phyloP scores from a whole-genome alignment of 1,140 invertebrate genomes.

The Temnothorax nylanderi region DNA sequence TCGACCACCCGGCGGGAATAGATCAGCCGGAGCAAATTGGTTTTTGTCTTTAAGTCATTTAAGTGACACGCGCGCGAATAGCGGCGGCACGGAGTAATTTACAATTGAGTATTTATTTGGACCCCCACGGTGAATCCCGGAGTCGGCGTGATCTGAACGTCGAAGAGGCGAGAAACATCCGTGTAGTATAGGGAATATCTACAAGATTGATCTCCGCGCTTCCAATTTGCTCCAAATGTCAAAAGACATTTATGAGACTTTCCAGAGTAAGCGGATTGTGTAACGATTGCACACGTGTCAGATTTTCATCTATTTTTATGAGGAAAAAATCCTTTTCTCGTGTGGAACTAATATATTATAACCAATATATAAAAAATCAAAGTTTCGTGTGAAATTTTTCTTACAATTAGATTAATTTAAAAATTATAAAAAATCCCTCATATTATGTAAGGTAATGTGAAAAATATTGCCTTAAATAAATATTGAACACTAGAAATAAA shows the following conservation, averaged over 20 bases:
- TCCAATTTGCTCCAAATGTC: not conserved
- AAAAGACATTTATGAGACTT: slow-evolving; percentile 7
- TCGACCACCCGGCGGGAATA: slow-evolving; percentile 4
- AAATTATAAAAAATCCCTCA: not conserved
- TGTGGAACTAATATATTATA: not conserved
- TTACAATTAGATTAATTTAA: not conserved
- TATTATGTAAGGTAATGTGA: no score
- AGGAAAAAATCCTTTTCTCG: not conserved
- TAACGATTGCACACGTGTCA: not conserved
- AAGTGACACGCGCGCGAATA: not conserved
- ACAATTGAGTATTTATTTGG: not conserved
- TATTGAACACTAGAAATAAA: no score
- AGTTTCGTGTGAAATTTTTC: not conserved
- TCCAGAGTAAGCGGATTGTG: not conserved
- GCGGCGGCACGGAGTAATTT: not conserved
- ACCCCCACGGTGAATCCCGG: not conserved
- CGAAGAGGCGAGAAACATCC: not conserved
- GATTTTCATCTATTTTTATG: not conserved
- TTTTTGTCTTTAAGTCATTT: slow-evolving; percentile 16
- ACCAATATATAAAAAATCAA: not conserved
- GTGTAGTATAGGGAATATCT: not conserved
- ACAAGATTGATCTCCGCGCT: not conserved
- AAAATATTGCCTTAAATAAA: not conserved
- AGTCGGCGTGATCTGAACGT: not conserved
- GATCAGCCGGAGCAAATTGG: slow-evolving; percentile 30